phyloP scores from a whole-genome alignment of 1,140 invertebrate species.

The Zaprionus gabonicus region DNA sequence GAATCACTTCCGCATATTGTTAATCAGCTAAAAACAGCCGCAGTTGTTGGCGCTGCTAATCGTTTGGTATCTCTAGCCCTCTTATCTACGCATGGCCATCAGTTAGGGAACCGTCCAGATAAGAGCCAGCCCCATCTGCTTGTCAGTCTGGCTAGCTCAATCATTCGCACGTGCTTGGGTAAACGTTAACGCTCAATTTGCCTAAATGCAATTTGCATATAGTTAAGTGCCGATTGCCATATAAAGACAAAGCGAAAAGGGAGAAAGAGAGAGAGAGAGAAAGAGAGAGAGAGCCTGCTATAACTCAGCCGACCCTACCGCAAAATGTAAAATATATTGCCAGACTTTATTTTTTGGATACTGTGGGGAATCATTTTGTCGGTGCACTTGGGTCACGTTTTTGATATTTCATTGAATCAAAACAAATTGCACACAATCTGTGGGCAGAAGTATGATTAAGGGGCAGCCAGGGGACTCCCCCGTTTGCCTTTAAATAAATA shows the following conservation, averaged over 20 bases:
- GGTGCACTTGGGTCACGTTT: constrained; percentile 76
- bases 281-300: not conserved
- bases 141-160: constrained; percentile 40
- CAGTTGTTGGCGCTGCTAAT: not conserved
- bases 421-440: constrained; percentile 68
- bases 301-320: not conserved
- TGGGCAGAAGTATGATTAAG: constrained; percentile 4
- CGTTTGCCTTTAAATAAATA: constrained; percentile 72
- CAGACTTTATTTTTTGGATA: constrained; percentile 21
- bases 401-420: constrained; percentile 83
- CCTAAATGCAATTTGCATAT: constrained; percentile 70
- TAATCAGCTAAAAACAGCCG: constrained; percentile 14
- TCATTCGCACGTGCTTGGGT: constrained; percentile 73
- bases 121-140: constrained; percentile 4
- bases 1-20: constrained; percentile 24
- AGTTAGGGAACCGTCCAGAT: not conserved
- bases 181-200: constrained; percentile 70
- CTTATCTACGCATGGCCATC: constrained; percentile 11
- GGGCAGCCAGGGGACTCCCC: not conserved
- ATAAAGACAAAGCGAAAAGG: not conserved
- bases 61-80: not conserved
- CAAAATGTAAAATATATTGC: constrained; percentile 37
- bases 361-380: constrained; percentile 12
- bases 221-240: constrained; percentile 48
- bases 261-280: not conserved